These are phyloP conservation scores for Poeciliopsis paucimaculata DNA, from an alignment of 2,797 vertebrate genomes.

Conservation along the genomic window DNA sequence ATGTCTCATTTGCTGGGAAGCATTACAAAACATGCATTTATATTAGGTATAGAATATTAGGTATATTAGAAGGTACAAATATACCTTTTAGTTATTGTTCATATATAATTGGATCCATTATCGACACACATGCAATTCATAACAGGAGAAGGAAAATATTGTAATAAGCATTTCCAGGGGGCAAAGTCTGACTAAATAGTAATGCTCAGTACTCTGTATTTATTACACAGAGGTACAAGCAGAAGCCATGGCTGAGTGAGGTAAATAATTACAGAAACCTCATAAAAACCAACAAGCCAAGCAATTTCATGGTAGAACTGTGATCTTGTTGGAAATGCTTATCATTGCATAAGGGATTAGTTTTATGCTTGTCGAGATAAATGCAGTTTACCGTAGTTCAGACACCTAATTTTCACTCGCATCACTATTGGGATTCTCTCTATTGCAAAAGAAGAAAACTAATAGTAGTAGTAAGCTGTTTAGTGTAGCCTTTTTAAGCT, in stretches of 20 bases:
- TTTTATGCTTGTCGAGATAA: constrained; percentile 22
- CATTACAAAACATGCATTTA: background rate
- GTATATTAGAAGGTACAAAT: background rate
- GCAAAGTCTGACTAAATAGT: constrained; percentile 53
- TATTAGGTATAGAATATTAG: too few relatives aligned
- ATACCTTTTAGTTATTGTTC: background rate
- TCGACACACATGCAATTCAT: background rate
- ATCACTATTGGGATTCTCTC: background rate
- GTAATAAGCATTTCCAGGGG: background rate
- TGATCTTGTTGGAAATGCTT: background rate
- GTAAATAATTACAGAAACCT: constrained; percentile 24
- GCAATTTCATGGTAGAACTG: background rate
- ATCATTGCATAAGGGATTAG: constrained; percentile 17
- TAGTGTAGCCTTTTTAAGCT: background rate
- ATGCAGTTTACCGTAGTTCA: background rate
- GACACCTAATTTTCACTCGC: background rate
- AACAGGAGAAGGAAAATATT: constrained; percentile 17
- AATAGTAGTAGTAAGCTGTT: background rate
- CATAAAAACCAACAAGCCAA: constrained; percentile 20
- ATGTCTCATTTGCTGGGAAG: background rate
- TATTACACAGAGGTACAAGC: constrained; percentile 23
- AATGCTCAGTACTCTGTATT: constrained; percentile 9
- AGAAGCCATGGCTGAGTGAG: background rate
- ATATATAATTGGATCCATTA: background rate
- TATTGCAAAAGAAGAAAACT: background rate